Base-by-base conservation (phyloP, 2,888 invertebrate genomes). In the Aproaerema taeniolella region DNA sequence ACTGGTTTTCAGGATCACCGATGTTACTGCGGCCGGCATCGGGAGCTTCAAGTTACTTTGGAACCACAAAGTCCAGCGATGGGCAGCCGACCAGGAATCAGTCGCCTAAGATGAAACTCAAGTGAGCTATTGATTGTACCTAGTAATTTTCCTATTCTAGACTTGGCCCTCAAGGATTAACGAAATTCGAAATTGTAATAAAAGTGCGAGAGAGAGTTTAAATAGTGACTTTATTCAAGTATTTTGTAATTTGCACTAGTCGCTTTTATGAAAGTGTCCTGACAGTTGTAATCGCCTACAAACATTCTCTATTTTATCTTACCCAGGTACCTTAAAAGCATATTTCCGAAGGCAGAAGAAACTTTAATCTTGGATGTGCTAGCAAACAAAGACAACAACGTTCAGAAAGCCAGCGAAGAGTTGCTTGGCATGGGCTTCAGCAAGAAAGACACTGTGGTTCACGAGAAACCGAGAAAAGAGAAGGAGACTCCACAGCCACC, bases 61-160 rank as follows among this genome's bases (percentile, higher is more conserved):
- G 90, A 36, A 89, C 90, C 31, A 89, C 89, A 29, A 85, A 88
- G 46, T 86, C 89, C 20, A 74, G 86, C 35, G 90, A 89, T 36
- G 85, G 89, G 13, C 89, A 87, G 52, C 87, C 89, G 39, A 87
- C 89, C 16, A 88, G 89, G 58, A 95, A 94, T 61, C 92, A 93
- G 55, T 95, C 95, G 62, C 96, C 96, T 49, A 96, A 96, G 88
- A 93, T 96, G 92, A 96, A 96, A 88, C 89, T 96, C 78, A 95
- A 96, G 95, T 95, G 80, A 65, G 71, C n/a, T n/a, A n/a, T 53
- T 38, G 13, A 24, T n/a, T n/a, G n/a, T n/a, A n/a, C n/a, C n/a
- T n/a, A n/a, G n/a, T n/a, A n/a, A n/a, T n/a, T n/a, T n/a, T n/a
- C n/a, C n/a, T n/a, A n/a, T n/a, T n/a, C n/a, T n/a, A n/a, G n/a